phyloP scores from a whole-genome alignment of 2,113 vertebrate species.

The Oreochromis spilurus region DNA sequence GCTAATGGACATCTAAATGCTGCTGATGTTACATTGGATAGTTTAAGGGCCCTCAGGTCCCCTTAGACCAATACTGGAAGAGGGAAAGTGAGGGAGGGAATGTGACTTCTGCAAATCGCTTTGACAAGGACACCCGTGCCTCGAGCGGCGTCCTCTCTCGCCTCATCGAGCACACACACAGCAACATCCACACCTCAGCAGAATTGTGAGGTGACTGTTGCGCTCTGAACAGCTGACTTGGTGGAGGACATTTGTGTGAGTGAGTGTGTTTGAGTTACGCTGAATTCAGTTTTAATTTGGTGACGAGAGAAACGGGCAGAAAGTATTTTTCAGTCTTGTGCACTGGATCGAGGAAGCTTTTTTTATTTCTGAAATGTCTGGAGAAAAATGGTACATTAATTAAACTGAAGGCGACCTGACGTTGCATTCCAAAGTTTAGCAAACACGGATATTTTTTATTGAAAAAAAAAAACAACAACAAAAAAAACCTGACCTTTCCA shows the following conservation, averaged over 20 bases:
- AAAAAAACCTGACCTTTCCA: background rate
- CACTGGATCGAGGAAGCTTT: background rate
- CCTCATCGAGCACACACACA: slow-evolving; percentile 60
- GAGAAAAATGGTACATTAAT: background rate
- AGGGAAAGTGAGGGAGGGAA: slow-evolving; percentile 45
- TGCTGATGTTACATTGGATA: slow-evolving; percentile 66
- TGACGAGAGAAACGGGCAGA: background rate
- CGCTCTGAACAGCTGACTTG: slow-evolving; percentile 57
- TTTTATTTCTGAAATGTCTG: background rate
- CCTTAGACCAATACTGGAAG: slow-evolving; percentile 60
- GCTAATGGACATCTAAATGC: slow-evolving; percentile 69
- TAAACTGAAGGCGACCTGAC: background rate
- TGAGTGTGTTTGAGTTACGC: background rate
- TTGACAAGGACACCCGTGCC: slow-evolving; percentile 72
- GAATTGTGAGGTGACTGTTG: slow-evolving; percentile 63
- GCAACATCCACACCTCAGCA: slow-evolving; percentile 68
- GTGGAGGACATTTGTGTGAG: slow-evolving; percentile 37
- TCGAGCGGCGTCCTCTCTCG: slow-evolving; percentile 66
- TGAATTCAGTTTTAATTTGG: background rate
- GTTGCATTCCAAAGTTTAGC: background rate
- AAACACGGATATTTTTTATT: background rate
- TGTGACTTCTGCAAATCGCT: slow-evolving; percentile 71
- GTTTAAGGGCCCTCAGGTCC: slow-evolving; percentile 65
- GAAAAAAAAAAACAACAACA: background rate
- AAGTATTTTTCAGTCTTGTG: background rate